Conservation (phyloP, 2,797 vertebrate species). For the Premnoplex brunnescens region DNA sequence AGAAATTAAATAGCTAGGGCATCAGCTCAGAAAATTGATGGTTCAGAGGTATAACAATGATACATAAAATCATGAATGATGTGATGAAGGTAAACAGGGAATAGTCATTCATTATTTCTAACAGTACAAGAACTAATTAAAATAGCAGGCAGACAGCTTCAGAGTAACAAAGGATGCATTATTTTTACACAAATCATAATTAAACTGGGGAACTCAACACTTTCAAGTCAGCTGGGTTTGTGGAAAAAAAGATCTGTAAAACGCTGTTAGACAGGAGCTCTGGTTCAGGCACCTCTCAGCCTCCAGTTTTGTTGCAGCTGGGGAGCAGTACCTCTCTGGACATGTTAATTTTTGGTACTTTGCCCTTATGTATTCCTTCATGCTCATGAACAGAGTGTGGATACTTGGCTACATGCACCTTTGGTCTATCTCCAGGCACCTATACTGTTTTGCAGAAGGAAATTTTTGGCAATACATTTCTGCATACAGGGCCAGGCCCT, state of each 20-base stretch:
- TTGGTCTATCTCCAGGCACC: neutral
- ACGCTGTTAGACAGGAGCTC: neutral
- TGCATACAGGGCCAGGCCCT: neutral
- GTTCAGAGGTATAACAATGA: neutral
- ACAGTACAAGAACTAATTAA: slow-evolving; percentile 1
- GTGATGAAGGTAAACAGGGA: neutral
- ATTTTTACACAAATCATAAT: slow-evolving; percentile 9
- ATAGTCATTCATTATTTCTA: neutral
- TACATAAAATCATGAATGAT: neutral
- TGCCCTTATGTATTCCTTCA: neutral
- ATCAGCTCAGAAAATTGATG: neutral
- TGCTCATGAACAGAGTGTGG: neutral
- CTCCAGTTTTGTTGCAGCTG: neutral
- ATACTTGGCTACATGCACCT: neutral
- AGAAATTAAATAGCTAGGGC: neutral
- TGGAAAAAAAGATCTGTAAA: neutral
- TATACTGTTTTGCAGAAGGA: neutral
- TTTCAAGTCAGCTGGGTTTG: neutral
- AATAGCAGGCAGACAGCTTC: neutral
- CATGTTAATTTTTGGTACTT: neutral
- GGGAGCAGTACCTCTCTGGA: neutral
- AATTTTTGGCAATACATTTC: neutral
- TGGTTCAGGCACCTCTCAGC: neutral
- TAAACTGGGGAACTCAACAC: neutral
- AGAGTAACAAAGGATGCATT: neutral